phyloP scores from a whole-genome alignment of 2,113 vertebrate species.

The Entosphenus tridentatus region DNA sequence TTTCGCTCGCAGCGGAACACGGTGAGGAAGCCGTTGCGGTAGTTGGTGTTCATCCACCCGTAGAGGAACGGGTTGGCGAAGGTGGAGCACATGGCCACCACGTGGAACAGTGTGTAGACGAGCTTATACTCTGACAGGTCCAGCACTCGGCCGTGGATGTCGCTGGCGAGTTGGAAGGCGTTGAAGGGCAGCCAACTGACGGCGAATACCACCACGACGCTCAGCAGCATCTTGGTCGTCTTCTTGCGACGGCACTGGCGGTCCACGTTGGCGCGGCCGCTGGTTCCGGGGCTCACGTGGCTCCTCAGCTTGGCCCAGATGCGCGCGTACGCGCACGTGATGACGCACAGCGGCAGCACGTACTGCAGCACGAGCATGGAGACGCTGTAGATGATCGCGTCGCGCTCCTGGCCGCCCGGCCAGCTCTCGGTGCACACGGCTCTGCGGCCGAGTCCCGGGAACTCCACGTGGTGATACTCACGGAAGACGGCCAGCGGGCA shows the following conservation, averaged over 20 bases:
- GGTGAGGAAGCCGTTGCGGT: constrained; percentile 50
- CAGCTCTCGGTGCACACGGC: constrained; percentile 60
- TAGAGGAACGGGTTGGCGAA: constrained; percentile 78
- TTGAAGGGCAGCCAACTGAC: constrained; percentile 76
- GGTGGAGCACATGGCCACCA: constrained; percentile 74
- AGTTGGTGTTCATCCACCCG: constrained; percentile 91
- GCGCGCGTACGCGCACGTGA: constrained; percentile 45
- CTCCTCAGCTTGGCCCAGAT: constrained; percentile 69
- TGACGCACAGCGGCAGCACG: constrained; percentile 46
- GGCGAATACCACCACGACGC: constrained; percentile 62
- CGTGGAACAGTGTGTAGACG: constrained; percentile 63
- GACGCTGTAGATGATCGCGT: constrained; percentile 48
- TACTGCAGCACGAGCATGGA: constrained; percentile 62
- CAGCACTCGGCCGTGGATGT: constrained; percentile 48
- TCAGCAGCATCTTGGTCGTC: constrained; percentile 76
- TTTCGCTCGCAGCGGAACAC: constrained; percentile 40
- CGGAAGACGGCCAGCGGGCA: constrained; percentile 76
- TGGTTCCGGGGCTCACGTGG: constrained; percentile 24
- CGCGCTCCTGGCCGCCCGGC: constrained; percentile 38
- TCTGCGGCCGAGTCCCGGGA: constrained; percentile 39
- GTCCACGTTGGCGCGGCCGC: constrained; percentile 37
- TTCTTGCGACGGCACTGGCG: constrained; percentile 44
- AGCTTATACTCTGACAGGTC: constrained; percentile 61
- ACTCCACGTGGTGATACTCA: constrained; percentile 44
- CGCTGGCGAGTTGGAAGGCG: constrained; percentile 59